These are phyloP conservation scores for Alloplasta piceator DNA, from an alignment of 2,888 invertebrate species.

Conservation along the genomic window DNA sequence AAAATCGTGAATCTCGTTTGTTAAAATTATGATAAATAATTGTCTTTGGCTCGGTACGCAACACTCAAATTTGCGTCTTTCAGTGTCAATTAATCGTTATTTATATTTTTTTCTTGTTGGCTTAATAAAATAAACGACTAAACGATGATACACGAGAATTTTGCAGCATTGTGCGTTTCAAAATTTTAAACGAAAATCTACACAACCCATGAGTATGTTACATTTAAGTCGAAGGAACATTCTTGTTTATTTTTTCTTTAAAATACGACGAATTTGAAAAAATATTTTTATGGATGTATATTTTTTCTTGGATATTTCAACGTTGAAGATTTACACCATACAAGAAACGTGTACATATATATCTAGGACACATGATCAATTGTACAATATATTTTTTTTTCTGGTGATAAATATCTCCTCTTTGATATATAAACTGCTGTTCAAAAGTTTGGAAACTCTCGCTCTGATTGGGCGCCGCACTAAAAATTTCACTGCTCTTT, in stretches of 20 bases:
- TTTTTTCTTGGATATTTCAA: not conserved
- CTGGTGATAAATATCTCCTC: constrained; percentile 71
- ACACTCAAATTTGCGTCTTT: constrained; percentile 14
- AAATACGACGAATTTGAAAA: constrained; percentile 31
- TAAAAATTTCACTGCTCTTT: too few species aligned
- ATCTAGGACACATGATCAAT: constrained; percentile 9
- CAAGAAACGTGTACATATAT: not conserved
- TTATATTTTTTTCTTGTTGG: not conserved
- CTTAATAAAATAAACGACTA: too few species aligned
- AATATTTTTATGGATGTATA: constrained; percentile 24
- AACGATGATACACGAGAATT: too few species aligned
- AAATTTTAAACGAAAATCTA: constrained; percentile 12
- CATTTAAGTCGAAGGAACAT: constrained; percentile 29
- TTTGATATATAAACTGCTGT: not conserved
- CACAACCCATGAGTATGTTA: constrained; percentile 32
- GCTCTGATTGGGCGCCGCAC: too few species aligned
- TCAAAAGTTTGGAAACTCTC: too few species aligned
- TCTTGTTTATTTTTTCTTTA: not conserved
- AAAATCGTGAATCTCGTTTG: too few species aligned
- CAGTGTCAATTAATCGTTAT: not conserved
- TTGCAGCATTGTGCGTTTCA: not conserved
- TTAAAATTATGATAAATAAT: constrained; percentile 16
- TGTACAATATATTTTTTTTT: constrained; percentile 11
- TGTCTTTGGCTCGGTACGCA: constrained; percentile 47
- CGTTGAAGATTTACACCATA: constrained; percentile 1